A percentile compares a stretch with the other conserved stretches of the same genome.
phyloP scores from a whole-genome alignment of 2,797 vertebrate genomes.

The Gambusia yucatana region DNA sequence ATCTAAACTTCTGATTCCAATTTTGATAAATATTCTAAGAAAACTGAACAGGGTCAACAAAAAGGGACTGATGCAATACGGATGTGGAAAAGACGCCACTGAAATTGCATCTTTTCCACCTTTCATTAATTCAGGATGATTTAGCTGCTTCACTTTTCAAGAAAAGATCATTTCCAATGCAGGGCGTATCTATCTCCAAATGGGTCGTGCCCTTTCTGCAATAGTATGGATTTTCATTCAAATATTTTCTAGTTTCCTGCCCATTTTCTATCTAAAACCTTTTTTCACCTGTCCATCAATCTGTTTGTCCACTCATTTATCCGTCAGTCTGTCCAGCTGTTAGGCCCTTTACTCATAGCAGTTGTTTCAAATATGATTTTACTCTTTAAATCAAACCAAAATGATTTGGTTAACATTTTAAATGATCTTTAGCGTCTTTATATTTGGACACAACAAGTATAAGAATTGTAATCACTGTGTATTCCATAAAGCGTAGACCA shows the following conservation, averaged over 20 bases:
- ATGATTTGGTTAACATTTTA: background rate
- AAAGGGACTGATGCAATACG: conserved; percentile 62
- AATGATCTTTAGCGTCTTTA: background rate
- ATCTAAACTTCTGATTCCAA: background rate
- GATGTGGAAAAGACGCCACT: conserved; percentile 10
- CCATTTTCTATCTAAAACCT: background rate
- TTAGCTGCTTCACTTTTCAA: conserved; percentile 37
- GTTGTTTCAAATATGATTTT: background rate
- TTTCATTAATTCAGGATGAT: conserved; percentile 3
- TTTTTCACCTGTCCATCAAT: background rate
- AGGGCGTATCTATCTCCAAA: background rate
- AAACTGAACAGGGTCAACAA: conserved; percentile 52
- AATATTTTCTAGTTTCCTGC: background rate
- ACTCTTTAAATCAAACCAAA: background rate
- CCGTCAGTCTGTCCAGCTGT: background rate
- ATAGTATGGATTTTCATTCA: background rate
- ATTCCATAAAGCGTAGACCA: background rate
- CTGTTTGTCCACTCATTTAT: background rate
- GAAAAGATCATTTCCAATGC: conserved; percentile 23
- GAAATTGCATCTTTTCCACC: conserved; percentile 33
- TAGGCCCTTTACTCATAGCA: background rate
- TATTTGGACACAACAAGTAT: background rate
- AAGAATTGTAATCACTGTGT: background rate
- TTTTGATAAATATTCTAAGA: background rate
- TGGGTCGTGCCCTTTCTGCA: background rate